Evolutionary conservation across 2,888 invertebrate genomes (phyloP), one percentile per base, ranked within the genome.

Genomic region (Diabrotica balteata): DNA sequence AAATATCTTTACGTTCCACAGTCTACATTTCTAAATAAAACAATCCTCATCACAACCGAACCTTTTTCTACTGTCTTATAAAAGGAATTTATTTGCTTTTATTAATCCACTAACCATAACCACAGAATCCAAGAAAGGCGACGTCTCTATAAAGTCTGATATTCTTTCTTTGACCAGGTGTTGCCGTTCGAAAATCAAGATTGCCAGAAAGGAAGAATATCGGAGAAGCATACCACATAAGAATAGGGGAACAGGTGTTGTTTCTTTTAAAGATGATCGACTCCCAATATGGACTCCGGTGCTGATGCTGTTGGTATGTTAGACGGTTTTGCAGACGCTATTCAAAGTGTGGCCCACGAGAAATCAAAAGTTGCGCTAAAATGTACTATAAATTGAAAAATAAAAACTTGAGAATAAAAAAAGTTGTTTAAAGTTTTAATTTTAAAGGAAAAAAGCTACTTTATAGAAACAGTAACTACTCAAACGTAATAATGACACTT

Each of bases 221-320:
- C 42, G 52, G 32, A 53, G 46, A 52, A 61, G 42, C 54, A 54
- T n/a, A 61, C 61, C 61, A 61, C 61, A 61, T 53, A 49, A 61
- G 61, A 51, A 61, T 61, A 53, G 53, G 22, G 53, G 61, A 61
- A 61, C 61, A 61, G 61, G 61, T 61, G 61, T 61, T 61, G 53
- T 61, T 61, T 61, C 53, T 61, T 53, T 54, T 54, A 42, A 9
- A 32, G 53, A 61, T 61, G 53, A 61, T 53, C 42, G 43, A 53
- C 53, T 53, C 53, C 53, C 53, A 61, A 47, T 53, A 47, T 46
- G 53, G 46, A 53, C 10, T 50, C n/a, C 44, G 52, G 45, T 44
- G 10, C 8, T 22, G 51, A 51, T 47, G 47, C 6, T 47, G 46
- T 59, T 32, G 59, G 59, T 59, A 59, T 49, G 59, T 59, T 59